These are phyloP conservation scores for Hofmannophila pseudospretella DNA, from an alignment of 2,888 invertebrate species.

Conservation along the genomic window DNA sequence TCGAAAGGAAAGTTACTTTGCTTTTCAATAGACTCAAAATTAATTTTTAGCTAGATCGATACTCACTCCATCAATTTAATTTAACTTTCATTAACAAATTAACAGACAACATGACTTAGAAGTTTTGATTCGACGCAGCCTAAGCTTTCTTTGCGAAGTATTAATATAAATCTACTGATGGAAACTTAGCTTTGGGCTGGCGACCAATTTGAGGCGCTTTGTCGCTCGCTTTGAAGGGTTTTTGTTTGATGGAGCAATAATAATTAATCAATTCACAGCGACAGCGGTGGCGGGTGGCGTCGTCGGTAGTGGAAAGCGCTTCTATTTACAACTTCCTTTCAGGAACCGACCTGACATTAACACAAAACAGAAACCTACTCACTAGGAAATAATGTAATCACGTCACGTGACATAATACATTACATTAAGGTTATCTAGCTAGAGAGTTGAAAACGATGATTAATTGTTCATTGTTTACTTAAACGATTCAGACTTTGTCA, in stretches of 20 bases:
- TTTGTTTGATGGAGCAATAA: constrained; percentile 51
- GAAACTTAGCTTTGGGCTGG: constrained; percentile 8
- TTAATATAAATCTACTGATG: constrained; percentile 5
- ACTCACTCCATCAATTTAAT: neutral
- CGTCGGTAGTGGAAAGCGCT: constrained; percentile 14
- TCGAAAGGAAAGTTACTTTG: too few species aligned
- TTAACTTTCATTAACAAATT: constrained; percentile 8
- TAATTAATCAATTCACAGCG: constrained; percentile 51
- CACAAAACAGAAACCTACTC: neutral
- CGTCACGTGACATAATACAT: too few species aligned
- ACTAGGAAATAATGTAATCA: neutral
- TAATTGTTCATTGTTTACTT: neutral
- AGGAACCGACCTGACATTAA: constrained; percentile 25
- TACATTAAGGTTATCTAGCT: too few species aligned
- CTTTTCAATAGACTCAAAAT: too few species aligned
- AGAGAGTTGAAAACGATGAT: neutral
- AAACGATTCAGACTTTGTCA: neutral
- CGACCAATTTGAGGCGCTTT: constrained; percentile 37
- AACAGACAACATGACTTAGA: constrained; percentile 3
- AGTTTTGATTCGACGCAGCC: neutral
- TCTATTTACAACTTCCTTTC: constrained; percentile 55
- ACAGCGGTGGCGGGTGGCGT: constrained; percentile 22
- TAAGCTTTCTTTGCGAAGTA: constrained; percentile 2
- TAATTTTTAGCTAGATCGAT: neutral
- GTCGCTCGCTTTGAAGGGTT: constrained; percentile 42